These are phyloP conservation scores for Misgurnus anguillicaudatus DNA, from an alignment of 2,113 vertebrate species.

Conservation along the genomic window DNA sequence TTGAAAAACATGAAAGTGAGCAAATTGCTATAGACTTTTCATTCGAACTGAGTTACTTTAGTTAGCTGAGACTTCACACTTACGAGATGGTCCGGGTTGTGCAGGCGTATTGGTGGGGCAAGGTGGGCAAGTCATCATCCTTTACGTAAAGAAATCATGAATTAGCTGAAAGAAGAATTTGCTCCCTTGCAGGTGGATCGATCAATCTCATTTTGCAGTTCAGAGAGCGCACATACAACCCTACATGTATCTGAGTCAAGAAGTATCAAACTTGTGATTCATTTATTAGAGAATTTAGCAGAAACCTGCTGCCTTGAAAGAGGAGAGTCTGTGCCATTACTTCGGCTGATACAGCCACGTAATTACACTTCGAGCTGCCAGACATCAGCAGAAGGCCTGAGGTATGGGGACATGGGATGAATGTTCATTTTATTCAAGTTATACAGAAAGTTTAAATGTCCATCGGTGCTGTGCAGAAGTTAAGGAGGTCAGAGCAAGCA, in stretches of 20 bases:
- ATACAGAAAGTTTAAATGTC: slow-evolving; percentile 23
- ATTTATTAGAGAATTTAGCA: slow-evolving; percentile 55
- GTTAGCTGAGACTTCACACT: no score
- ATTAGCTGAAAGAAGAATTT: slow-evolving; percentile 68
- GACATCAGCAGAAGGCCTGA: slow-evolving; percentile 15
- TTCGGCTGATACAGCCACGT: slow-evolving; percentile 16
- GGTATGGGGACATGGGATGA: not conserved
- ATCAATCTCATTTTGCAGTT: slow-evolving; percentile 71
- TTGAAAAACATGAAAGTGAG: no score
- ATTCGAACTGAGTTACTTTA: no score
- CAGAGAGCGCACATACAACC: slow-evolving; percentile 52
- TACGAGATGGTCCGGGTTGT: slow-evolving; percentile 5
- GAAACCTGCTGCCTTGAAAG: slow-evolving; percentile 21
- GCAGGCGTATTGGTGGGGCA: slow-evolving; percentile 24
- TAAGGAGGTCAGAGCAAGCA: no score
- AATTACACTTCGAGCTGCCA: slow-evolving; percentile 27
- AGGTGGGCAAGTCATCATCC: slow-evolving; percentile 24
- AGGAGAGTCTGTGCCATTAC: slow-evolving; percentile 30
- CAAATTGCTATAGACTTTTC: no score
- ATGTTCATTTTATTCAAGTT: slow-evolving; percentile 9
- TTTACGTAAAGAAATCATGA: slow-evolving; percentile 58
- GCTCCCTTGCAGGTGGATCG: slow-evolving; percentile 55
- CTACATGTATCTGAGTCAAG: slow-evolving; percentile 61
- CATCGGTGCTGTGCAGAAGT: not conserved
- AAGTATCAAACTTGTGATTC: slow-evolving; percentile 66